Base-by-base conservation (phyloP, 2,888 invertebrate species). In the Eristalis tenax region DNA sequence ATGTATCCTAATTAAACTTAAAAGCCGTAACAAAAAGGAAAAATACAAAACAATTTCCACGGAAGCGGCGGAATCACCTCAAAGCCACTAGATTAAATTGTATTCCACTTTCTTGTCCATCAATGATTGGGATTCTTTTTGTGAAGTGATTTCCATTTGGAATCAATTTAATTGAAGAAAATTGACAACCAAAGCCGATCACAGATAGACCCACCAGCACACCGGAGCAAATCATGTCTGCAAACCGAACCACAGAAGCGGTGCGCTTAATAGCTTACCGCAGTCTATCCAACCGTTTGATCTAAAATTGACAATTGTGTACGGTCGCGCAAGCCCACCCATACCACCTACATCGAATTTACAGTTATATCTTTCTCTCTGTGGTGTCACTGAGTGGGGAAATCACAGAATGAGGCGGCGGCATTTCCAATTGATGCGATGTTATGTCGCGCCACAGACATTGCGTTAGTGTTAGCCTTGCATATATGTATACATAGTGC, bases 261-360 rank as follows among this genome's bases (percentile, higher is more conserved):
- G 69, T 83, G 83, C 66, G 83, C 75, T 73, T 79, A 87, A 87
- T 83, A 75, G 79, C 79, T 83, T 83, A 87, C 87, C 87, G 70
- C 83, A 83, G 87, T 83, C 83, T 79, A 87, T 83, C 79, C 79
- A 76, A 79, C 66, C 83, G 71, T 83, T 83, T 87, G 87, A 87
- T 87, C 87, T 87, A 76, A 87, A 87, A 87, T 87, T 83, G 87
- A 76, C 87, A 83, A 87, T 83, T 83, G 83, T 66, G 70, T 79
- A 80, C 76, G 61, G 80, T 83, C 83, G 79, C 71, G 73, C 71
- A 61, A 63, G 50, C 74, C 35, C 57, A 32, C 38, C 18, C 28
- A 1, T 35, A 63, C 11, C 22, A 15, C 64, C 76, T 50, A 22
- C 40, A 56, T 65, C 26, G 56, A 81, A 84, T 81, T 84, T 84